Evolutionary conservation across 2,113 vertebrate genomes (phyloP).

Genomic region (Bubo bubo): DNA sequence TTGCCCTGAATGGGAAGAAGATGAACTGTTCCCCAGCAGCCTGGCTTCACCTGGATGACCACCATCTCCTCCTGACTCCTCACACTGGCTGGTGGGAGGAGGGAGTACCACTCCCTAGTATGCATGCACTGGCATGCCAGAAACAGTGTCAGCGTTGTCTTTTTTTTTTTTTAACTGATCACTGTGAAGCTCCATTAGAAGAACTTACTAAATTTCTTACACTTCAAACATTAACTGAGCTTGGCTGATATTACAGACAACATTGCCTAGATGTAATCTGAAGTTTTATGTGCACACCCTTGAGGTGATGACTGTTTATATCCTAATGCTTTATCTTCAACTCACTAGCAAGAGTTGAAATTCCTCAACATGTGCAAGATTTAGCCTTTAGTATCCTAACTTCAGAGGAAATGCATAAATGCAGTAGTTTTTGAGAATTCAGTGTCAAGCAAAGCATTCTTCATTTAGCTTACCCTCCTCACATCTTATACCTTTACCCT

Average conservation of each 20-base stretch:
- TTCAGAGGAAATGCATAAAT: not conserved
- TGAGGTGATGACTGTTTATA: not conserved
- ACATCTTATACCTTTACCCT: accelerated
- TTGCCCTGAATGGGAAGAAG: not conserved
- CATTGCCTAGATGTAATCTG: not conserved
- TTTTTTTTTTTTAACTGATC: not conserved
- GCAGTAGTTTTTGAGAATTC: not conserved
- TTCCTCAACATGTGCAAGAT: not conserved
- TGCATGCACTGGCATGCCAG: not conserved
- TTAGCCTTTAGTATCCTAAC: not conserved
- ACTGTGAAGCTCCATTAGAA: not conserved
- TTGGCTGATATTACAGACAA: not conserved
- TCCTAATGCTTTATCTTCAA: not conserved
- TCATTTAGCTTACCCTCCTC: not conserved
- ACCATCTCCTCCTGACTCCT: not conserved
- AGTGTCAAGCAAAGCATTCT: not conserved
- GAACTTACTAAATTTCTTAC: not conserved
- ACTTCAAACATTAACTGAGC: not conserved
- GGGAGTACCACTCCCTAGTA: not conserved
- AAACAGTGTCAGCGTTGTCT: not conserved
- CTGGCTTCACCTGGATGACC: not conserved
- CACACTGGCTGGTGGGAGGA: not conserved
- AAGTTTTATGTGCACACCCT: not conserved
- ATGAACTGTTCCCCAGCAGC: not conserved
- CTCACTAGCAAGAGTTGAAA: not conserved